Evolutionary conservation across 2,888 invertebrate genomes (phyloP).

Genomic region (Microplitis manilae): DNA sequence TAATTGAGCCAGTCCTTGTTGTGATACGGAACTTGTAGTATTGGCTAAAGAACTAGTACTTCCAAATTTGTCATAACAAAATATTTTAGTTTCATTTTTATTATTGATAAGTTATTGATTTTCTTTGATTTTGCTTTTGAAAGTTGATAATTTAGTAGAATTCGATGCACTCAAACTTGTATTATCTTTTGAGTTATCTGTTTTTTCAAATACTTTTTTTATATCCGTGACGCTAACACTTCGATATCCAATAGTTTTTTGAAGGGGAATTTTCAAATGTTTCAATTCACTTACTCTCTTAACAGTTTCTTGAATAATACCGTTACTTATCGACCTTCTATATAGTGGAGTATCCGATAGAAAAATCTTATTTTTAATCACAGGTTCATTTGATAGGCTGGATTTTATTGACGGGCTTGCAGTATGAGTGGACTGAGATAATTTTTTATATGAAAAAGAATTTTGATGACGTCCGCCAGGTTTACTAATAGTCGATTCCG

Average conservation of each 20-base stretch:
- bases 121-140: slow-evolving; percentile 74
- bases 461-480: slow-evolving; percentile 46
- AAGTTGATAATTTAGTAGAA: slow-evolving; percentile 71
- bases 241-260: slow-evolving; percentile 60
- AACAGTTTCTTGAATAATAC: slow-evolving; percentile 48
- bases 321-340: slow-evolving; percentile 48
- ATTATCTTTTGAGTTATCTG: slow-evolving; percentile 57
- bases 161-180: slow-evolving; percentile 18
- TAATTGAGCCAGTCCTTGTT: slow-evolving; percentile 77
- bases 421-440: neutral
- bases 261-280: slow-evolving; percentile 62
- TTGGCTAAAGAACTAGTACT: slow-evolving; percentile 76
- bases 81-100: slow-evolving; percentile 60
- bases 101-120: slow-evolving; percentile 62
- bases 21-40: slow-evolving; percentile 75
- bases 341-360: slow-evolving; percentile 61
- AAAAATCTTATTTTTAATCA: slow-evolving; percentile 57
- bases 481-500: slow-evolving; percentile 46
- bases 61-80: slow-evolving; percentile 72
- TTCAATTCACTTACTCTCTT: slow-evolving; percentile 49
- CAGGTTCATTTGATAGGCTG: slow-evolving; percentile 47
- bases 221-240: slow-evolving; percentile 75
- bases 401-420: neutral
- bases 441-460: slow-evolving; percentile 23
- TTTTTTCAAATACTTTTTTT: slow-evolving; percentile 75